Evolutionary conservation across 2,797 vertebrate genomes (phyloP).

Genomic region (Melopsittacus undulatus): DNA sequence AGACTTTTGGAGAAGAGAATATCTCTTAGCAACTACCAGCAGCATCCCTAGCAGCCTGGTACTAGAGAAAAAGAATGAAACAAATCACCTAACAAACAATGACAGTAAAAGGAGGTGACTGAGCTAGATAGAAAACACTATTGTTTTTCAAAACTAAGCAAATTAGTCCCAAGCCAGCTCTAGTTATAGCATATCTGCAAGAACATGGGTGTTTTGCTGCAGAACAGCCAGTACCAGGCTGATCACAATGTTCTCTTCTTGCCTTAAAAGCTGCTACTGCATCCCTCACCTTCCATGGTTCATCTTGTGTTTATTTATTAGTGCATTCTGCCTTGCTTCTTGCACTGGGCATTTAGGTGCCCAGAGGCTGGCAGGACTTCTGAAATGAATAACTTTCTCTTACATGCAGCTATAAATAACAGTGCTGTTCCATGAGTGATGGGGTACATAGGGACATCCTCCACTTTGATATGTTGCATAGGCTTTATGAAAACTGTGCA

Average conservation of each 20-base stretch:
- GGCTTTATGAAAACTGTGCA: background rate
- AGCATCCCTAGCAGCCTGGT: background rate
- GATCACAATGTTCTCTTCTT: background rate
- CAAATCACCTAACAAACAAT: background rate
- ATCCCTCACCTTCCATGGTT: background rate
- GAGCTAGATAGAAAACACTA: background rate
- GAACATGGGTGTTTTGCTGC: background rate
- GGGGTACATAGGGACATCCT: background rate
- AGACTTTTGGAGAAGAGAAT: background rate
- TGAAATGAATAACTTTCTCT: background rate
- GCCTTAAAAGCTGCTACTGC: background rate
- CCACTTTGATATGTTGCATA: fast-evolving
- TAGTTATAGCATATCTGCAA: fast-evolving
- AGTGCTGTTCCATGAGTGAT: background rate
- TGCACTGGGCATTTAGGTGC: fast-evolving
- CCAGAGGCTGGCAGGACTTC: background rate
- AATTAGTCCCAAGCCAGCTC: background rate
- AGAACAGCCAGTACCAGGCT: background rate
- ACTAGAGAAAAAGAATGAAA: background rate
- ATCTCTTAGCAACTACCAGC: background rate
- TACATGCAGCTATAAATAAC: fast-evolving
- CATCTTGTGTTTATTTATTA: background rate
- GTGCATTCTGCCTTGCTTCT: background rate
- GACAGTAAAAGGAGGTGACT: background rate
- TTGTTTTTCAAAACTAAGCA: background rate